Evolutionary conservation across 53 echinoderm and acorn worm genomes (phyloP).

Genomic region (Echinarachnius parma): DNA sequence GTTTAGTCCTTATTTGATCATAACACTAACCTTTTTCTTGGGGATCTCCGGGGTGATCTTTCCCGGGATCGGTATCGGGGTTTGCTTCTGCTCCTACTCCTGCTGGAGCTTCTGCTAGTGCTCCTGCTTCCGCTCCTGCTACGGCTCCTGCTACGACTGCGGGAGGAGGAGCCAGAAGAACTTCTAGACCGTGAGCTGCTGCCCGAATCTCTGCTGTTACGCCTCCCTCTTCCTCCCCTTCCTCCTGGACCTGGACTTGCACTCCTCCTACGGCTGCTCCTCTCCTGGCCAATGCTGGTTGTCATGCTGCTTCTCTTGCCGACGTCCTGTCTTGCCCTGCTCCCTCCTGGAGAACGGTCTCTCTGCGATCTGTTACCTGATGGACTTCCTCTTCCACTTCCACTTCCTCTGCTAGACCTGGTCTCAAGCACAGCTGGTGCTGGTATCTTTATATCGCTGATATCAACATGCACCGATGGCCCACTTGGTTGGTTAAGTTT

Average conservation of each 20-base stretch:
- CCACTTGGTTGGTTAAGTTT: background rate
- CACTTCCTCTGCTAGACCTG: too few relatives aligned
- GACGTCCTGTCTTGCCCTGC: background rate
- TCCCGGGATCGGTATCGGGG: background rate
- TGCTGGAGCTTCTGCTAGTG: conserved; percentile 25
- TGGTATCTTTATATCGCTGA: too few relatives aligned
- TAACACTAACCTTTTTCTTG: conserved; percentile 39
- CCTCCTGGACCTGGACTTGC: background rate
- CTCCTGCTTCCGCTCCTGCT: conserved; percentile 36
- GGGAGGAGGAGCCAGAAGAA: background rate
- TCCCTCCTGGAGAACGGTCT: background rate
- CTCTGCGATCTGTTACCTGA: background rate
- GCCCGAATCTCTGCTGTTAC: background rate
- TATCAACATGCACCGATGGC: background rate
- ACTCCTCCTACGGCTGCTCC: background rate
- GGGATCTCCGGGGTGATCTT: conserved; percentile 35
- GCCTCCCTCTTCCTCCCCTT: too few relatives aligned
- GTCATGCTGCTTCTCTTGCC: background rate
- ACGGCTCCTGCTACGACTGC: background rate
- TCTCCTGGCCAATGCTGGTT: background rate
- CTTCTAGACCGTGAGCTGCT: background rate
- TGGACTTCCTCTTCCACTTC: too few relatives aligned
- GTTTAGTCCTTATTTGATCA: too few relatives aligned
- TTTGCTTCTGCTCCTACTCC: conserved; percentile 34
- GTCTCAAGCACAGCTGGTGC: background rate